Base-by-base conservation (phyloP, 2,113 vertebrate species). In the Limnothrissa miodon region DNA sequence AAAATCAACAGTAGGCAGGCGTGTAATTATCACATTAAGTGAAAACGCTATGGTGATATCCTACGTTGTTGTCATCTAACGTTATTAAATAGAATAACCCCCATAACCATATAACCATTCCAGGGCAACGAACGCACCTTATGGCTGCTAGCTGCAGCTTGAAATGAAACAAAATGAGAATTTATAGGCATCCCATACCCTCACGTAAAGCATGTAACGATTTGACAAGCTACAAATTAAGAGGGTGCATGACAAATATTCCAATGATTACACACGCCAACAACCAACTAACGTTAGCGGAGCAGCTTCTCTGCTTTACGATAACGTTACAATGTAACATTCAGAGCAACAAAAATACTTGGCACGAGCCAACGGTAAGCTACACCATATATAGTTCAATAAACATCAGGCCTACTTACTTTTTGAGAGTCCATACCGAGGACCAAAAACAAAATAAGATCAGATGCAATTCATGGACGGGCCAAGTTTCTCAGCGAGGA, bases 351-450 rank as follows among this genome's bases (percentile, higher is more conserved):
- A 36, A 36, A 45, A 2, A 33, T n/a, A 19, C 5, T 45, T 44
- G 70, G 19, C 15, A 7, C 6, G 48, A 10, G 42, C 42, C 6
- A 42, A 42, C 42, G 42, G 2, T 42, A 42, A 6, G 21, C 19
- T 19, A 39, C 48, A 81, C 39, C 1, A 45, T 9, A 8, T 39
- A 9, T 2, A 2, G 42, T 4, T 23, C 66, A 74, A 74, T 74
- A 74, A 13, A 74, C 29, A 74, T 74, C 15, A 33, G 66, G 19
- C 1, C 66, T 59, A 88, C 87, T 88, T 88, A 88, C 87, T 88
- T 88, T 88, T 51, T 88, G 87, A 86, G 87, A 86, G 87, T 88
- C 87, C 87, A 88, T 88, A 84, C 81, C 85, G 87, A 81, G 85
- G 87, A 88, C 66, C 36, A 74, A 17, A 84, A 83, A 80, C 33